phyloP scores from a whole-genome alignment of 2,888 invertebrate genomes.

The Acronicta aceris region DNA sequence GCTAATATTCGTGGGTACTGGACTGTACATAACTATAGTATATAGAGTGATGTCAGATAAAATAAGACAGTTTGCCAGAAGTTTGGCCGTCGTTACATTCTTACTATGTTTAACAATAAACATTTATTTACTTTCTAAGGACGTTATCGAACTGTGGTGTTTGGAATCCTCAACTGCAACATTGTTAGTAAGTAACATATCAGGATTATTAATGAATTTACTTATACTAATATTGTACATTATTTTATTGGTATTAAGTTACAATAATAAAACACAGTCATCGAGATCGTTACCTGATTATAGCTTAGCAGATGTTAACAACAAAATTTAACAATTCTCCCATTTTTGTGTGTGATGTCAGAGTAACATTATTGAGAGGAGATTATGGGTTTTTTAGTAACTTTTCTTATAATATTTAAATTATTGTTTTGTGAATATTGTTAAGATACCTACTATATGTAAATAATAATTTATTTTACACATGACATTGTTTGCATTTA shows the following conservation, averaged over 20 bases:
- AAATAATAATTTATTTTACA: conserved; percentile 40
- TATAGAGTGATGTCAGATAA: conserved; percentile 75
- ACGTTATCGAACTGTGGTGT: conserved; percentile 77
- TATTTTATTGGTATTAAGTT: conserved; percentile 71
- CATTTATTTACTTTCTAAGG: conserved; percentile 77
- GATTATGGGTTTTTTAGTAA: too few relatives aligned
- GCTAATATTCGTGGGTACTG: conserved; percentile 75
- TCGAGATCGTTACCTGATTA: conserved; percentile 66
- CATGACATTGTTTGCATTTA: conserved; percentile 26
- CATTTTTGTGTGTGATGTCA: conserved; percentile 20
- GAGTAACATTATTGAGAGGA: conserved; percentile 30
- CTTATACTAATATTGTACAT: conserved; percentile 75
- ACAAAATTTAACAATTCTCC: conserved; percentile 27
- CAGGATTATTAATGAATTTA: conserved; percentile 76
- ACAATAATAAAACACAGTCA: conserved; percentile 65
- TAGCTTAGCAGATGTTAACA: conserved; percentile 60
- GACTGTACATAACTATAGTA: conserved; percentile 72
- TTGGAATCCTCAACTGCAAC: conserved; percentile 62
- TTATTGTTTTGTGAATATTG: too few relatives aligned
- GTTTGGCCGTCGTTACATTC: conserved; percentile 79
- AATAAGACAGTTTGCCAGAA: conserved; percentile 77
- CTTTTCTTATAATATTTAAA: too few relatives aligned
- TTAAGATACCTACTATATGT: neutral
- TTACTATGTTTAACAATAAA: conserved; percentile 79
- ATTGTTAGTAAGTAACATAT: conserved; percentile 68